Base-by-base conservation (phyloP, 2,113 vertebrate genomes). In the Riparia riparia region DNA sequence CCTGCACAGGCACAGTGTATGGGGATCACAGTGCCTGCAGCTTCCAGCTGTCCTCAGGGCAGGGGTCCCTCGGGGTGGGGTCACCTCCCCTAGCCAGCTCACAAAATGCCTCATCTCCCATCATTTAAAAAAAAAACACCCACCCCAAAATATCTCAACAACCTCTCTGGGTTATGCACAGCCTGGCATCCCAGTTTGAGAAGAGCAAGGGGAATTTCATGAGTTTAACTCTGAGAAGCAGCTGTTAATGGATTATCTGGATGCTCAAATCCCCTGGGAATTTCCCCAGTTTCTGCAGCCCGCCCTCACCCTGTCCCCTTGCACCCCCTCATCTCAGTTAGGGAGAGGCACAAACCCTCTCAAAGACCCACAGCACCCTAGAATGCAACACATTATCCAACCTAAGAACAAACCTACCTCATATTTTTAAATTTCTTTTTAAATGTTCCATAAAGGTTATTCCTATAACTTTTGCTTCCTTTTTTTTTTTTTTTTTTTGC, bases 51-150 rank as follows among this genome's bases (percentile, higher is more conserved):
- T 14, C 8, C 6, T 24, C 6, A 1, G 50, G 68, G 57, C 1
- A 14, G 28, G 34, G 24, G 11, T 61, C 20, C 25, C 73, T 45
- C 1, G 5, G 45, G 45, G 77, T 9, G 6, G 28, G 29, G 19
- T 50, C 39, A 63, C 13, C 29, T 51, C 13, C 31, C 6, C 50
- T 34, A 32, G 7, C 25, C 45, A 66, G 32, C 13, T 66, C 34
- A 64, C 19, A 4, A 20, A 78, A 74, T 21, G 26, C 19, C 22
- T 45, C 45, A 51, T n/a, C 26, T 66, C 51, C 17, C 31, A 58
- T 2, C 4, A 2, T 31, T 49, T 7, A 41, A 42, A 58, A 37
- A 37, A 37, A 54, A 57, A 34, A 3, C 2, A 2, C 1, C 0
- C 18, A 20, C 1, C 7, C 7, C 17, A 6, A 82, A 74, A 16